These are phyloP conservation scores for Sebastes diaconus DNA, from an alignment of 2,797 vertebrate genomes.

Conservation along the genomic window DNA sequence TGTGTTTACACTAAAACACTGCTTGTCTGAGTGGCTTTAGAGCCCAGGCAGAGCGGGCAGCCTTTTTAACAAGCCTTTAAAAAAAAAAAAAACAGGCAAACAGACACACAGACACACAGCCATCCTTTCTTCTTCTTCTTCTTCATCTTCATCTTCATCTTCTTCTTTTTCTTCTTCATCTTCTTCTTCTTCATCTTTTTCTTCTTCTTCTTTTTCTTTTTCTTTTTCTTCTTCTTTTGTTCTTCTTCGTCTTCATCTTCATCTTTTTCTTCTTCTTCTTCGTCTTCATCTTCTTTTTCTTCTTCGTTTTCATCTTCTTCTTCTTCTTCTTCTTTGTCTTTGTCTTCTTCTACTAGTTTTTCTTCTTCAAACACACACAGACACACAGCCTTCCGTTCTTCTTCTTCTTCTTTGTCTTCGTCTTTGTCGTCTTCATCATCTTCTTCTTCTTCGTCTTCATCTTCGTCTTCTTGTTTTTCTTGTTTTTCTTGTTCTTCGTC, in stretches of 20 bases:
- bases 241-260: too few relatives aligned
- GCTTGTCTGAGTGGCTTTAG: conserved; percentile 75
- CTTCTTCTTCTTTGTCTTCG: too few relatives aligned
- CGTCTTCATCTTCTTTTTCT: background rate
- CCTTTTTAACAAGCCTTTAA: conserved; percentile 72
- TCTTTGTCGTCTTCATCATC: too few relatives aligned
- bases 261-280: background rate
- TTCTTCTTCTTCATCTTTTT: background rate
- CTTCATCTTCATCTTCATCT: background rate
- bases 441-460: too few relatives aligned
- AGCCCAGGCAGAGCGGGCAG: conserved; percentile 73
- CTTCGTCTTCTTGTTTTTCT: background rate
- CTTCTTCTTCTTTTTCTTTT: conserved; percentile 4
- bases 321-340: conserved; percentile 1
- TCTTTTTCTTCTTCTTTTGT: background rate
- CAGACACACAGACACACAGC: conserved; percentile 29
- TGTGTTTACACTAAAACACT: conserved; percentile 84
- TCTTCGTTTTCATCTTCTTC: conserved; percentile 6
- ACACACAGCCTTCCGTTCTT: background rate
- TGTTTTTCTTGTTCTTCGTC: too few relatives aligned
- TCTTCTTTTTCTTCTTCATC: conserved; percentile 17
- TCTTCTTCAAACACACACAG: background rate
- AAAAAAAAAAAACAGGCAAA: conserved; percentile 54
- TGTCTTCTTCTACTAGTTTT: too few relatives aligned
- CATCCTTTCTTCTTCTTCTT: conserved; percentile 12